These are phyloP conservation scores for Meghimatium bilineatum DNA, from an alignment of 2,888 invertebrate species.

Conservation along the genomic window DNA sequence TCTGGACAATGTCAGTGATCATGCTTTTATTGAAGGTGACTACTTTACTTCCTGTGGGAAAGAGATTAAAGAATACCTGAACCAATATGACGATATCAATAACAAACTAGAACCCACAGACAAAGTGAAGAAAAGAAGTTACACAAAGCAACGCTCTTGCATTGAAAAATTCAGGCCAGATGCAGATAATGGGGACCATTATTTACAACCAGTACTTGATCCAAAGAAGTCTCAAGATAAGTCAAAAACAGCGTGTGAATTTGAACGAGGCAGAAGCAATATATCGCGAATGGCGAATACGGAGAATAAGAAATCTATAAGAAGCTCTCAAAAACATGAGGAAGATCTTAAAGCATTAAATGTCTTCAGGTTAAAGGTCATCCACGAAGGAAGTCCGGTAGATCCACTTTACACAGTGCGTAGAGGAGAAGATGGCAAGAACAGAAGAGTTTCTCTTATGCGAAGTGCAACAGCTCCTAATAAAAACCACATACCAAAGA, in stretches of 20 bases:
- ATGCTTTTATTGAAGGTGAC: neutral
- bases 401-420: constrained; percentile 24
- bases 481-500: neutral
- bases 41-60: neutral
- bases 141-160: neutral
- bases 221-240: neutral
- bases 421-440: constrained; percentile 1
- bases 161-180: constrained; percentile 18
- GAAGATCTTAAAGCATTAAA: constrained; percentile 10
- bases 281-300: neutral
- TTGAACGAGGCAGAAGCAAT: neutral
- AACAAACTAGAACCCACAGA: neutral
- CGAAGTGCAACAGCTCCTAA: constrained; percentile 41
- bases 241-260: neutral
- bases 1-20: neutral
- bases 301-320: neutral
- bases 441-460: neutral
- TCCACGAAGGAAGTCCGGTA: constrained; percentile 41
- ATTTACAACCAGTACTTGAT: neutral
- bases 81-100: neutral
- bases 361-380: constrained; percentile 8
- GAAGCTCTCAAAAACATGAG: neutral
- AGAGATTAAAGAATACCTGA: neutral
- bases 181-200: neutral
- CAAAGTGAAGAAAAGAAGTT: neutral